Base-by-base conservation (phyloP, 2,888 invertebrate species). In the Lasius fuliginosus region DNA sequence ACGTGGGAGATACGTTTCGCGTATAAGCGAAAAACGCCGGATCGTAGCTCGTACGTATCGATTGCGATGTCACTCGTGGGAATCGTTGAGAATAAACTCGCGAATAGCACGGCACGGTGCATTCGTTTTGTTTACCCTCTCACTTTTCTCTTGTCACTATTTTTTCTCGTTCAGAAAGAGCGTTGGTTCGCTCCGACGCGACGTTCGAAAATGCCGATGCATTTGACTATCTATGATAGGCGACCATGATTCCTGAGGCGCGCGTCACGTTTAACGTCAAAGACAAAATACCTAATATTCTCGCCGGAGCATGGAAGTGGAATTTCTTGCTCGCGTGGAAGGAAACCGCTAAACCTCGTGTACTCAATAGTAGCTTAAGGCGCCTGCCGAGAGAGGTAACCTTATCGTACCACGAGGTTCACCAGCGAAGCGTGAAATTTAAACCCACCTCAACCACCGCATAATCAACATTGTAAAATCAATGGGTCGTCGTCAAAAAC, bases 381-480 rank as follows among this genome's bases (percentile, higher is more conserved):
- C 87, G 74, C 82, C 83, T 67, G 69, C 84, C 83, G 77, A 68
- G n/a, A n/a, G n/a, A n/a, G 84, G 87, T 86, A 84, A 86, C 87
- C 88, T 87, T 85, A 89, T 87, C 90, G 86, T 76, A 76, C 65
- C 89, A 42, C 77, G 79, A 74, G 84, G 86, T 76, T 83, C 81
- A 42, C 65, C 79, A 75, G 49, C 73, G 84, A 73, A 88, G 87
- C 89, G 87, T 90, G 90, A 90, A 90, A 90, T 89, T 90, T 90
- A 90, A 90, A 90, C 77, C 85, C 86, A 74, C 84, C 84, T 84
- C 84, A 60, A 69, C 82, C 83, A 42, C 87, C 83, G 85, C 83
- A 85, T 90, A 90, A 90, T 90, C 90, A 88, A 90, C 90, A 88
- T 87, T 85, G 76, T 74, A 85, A 79, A 89, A 90, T 89, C 90